Base-by-base conservation (phyloP, 35 echinoderm and acorn worm genomes). In the Apostichopus parvimensis region DNA sequence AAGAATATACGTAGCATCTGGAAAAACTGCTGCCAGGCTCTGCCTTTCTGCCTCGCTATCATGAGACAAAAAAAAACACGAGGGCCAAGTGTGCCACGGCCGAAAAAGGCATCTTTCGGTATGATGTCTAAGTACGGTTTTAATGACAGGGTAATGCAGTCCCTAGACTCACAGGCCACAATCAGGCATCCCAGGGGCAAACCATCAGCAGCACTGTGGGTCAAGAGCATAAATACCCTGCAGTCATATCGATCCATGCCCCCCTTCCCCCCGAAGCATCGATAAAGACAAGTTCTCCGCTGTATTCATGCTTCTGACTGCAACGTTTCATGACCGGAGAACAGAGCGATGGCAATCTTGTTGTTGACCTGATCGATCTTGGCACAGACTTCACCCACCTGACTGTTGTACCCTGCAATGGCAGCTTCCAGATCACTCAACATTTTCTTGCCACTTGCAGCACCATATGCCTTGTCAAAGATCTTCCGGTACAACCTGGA, bases 11-110 rank as follows among this genome's bases (percentile, higher is more conserved):
- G 20, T 83, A 34, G 95, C 55, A 21, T 78, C 73, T 57, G 95
- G 93, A 68, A 94, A 96, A 59, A 58, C 93, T 58, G 71, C 56
- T 13, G 56, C 45, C 14, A 96, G 53, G 20, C 90, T 79, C 14
- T 53, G 54, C 45, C 86, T 79, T 56, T 94, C 95, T 53, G 93
- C 75, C 15, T 45, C 11, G 57, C 83, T 70, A 76, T 96, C 95
- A 94, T 96, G 90, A 26, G 95, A 94, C 54, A 28, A 28, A 96
- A 28, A 96, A 96, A 91, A 56, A 95, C 14, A 20, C 56, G 52
- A 17, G 94, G 91, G n/a, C 94, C 91, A 56, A 72, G 15, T 53
- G 53, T 20, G 34, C 92, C 95, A 60, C 95, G 77, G 28, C 95
- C 95, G 79, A 68, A 78, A 80, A 92, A 94, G 14, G 82, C 83